Conservation (phyloP, 1,140 invertebrate species). For the Drosophila chauvacae region DNA sequence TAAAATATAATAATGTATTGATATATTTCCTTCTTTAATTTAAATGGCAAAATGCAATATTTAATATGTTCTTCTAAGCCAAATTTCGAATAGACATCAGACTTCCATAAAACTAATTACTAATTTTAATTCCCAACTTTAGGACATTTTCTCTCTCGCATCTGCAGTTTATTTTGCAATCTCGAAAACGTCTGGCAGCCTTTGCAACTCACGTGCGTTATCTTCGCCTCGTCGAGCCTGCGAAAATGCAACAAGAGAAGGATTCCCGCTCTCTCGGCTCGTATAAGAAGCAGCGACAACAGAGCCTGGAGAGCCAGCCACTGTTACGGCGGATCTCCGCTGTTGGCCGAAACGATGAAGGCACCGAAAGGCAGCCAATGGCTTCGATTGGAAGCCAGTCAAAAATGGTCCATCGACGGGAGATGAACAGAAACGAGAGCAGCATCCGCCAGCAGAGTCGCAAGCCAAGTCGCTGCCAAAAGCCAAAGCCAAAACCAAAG, state of each 20-base stretch:
- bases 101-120: too few species aligned
- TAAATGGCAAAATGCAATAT: too few species aligned
- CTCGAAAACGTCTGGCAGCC: constrained; percentile 41
- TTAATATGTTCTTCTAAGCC: too few species aligned
- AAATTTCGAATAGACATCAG: too few species aligned
- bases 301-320: constrained; percentile 21
- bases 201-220: constrained; percentile 53
- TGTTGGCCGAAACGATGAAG: constrained; percentile 7
- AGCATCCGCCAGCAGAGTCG: constrained; percentile 44
- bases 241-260: constrained; percentile 62
- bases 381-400: constrained; percentile 76
- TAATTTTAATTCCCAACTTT: background rate
- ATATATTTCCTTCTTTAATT: too few species aligned
- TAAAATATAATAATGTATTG: too few species aligned
- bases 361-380: constrained; percentile 35
- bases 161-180: background rate
- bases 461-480: constrained; percentile 41
- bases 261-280: constrained; percentile 20
- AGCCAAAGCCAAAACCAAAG: constrained; percentile 49
- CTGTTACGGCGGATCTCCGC: constrained; percentile 55
- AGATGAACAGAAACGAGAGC: constrained; percentile 71
- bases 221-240: constrained; percentile 18
- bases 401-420: constrained; percentile 81
- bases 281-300: constrained; percentile 39
- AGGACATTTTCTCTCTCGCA: background rate